Evolutionary conservation across 2,888 invertebrate genomes (phyloP).

Genomic region (Leptogaster cylindrica): DNA sequence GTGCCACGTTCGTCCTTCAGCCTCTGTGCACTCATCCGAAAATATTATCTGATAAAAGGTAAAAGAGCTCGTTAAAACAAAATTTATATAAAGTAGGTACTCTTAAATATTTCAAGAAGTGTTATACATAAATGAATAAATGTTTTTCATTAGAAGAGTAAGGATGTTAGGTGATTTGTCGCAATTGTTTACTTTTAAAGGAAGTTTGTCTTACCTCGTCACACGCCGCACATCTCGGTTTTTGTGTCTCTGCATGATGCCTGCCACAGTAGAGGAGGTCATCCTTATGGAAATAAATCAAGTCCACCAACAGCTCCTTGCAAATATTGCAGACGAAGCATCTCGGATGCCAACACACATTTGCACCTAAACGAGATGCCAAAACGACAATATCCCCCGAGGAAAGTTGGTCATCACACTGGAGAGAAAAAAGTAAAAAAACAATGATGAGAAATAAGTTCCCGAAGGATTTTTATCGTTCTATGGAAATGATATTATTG

Average conservation of each 20-base stretch:
- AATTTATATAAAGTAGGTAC: not conserved
- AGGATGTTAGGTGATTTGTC: too few relatives aligned
- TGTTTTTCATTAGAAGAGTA: too few relatives aligned
- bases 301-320: conserved; percentile 92
- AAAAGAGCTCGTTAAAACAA: not conserved
- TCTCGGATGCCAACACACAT: conserved; percentile 91
- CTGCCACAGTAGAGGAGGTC: conserved; percentile 92
- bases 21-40: conserved; percentile 98
- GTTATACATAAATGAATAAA: too few relatives aligned
- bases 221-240: conserved; percentile 95
- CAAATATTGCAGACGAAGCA: conserved; percentile 94
- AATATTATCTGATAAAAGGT: conserved; percentile 80
- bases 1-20: conserved; percentile 98
- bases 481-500: conserved; percentile 32
- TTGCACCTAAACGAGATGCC: conserved; percentile 84
- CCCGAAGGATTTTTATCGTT: not conserved
- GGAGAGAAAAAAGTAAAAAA: conserved; percentile 55
- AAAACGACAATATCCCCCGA: conserved; percentile 91
- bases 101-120: not conserved
- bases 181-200: not conserved
- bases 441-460: not conserved
- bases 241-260: conserved; percentile 96
- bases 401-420: conserved; percentile 86
- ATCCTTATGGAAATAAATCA: conserved; percentile 94
- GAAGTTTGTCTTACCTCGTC: conserved; percentile 80